These are phyloP conservation scores for Siderastrea radians DNA, from an alignment of 92 coral and sea anemone genomes.

Conservation along the genomic window DNA sequence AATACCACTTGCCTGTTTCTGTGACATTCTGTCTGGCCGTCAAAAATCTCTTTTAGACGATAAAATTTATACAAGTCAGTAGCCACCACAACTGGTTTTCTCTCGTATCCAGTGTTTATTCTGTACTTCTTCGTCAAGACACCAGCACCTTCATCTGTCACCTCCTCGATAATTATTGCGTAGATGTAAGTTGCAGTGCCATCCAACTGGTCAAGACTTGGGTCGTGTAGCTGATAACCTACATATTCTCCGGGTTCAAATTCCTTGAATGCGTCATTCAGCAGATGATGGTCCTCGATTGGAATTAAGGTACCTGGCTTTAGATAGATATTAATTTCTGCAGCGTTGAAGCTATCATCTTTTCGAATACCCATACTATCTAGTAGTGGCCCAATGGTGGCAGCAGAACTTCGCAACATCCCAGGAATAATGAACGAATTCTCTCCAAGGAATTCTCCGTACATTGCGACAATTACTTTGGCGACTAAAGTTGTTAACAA, in stretches of 20 bases:
- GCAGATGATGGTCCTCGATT: constrained; percentile 74
- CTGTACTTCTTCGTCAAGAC: constrained; percentile 48
- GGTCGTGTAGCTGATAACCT: constrained; percentile 83
- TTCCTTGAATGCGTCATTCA: constrained; percentile 60
- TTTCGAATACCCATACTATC: constrained; percentile 57
- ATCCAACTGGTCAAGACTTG: constrained; percentile 71
- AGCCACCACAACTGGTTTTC: constrained; percentile 58
- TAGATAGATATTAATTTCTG: constrained; percentile 39
- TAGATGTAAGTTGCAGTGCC: constrained; percentile 80
- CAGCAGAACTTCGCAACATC: constrained; percentile 41
- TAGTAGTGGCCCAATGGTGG: constrained; percentile 50
- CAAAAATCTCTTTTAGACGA: constrained; percentile 32
- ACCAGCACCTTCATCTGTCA: constrained; percentile 15
- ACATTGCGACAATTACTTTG: constrained; percentile 33
- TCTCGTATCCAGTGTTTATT: constrained; percentile 63
- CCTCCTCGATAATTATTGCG: constrained; percentile 78
- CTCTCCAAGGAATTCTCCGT: constrained; percentile 37
- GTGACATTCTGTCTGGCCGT: background rate
- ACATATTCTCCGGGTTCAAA: constrained; percentile 81
- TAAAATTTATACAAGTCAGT: constrained; percentile 64
- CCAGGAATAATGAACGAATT: constrained; percentile 47
- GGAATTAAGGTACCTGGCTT: constrained; percentile 74
- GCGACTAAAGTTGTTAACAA: background rate
- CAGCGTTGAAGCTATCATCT: constrained; percentile 49
- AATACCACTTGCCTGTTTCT: constrained; percentile 46